phyloP scores from a whole-genome alignment of 2,797 vertebrate species.

The Sarcophilus harrisii region DNA sequence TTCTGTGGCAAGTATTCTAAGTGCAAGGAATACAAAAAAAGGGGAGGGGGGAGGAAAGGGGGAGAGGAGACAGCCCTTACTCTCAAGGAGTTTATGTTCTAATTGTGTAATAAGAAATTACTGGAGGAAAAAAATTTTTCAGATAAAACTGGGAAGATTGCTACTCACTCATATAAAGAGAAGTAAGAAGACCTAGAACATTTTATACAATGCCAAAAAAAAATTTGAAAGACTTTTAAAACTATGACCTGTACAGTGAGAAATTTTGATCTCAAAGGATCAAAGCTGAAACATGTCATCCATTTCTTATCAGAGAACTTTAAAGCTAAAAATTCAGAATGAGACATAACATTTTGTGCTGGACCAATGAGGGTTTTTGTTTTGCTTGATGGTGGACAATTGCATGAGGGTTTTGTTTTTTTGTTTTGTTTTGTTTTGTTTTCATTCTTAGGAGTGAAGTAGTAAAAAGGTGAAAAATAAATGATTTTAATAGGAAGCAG shows the following conservation, averaged over 20 bases:
- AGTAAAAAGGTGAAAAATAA: background rate
- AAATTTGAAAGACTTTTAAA: background rate
- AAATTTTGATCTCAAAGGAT: background rate
- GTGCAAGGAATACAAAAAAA: background rate
- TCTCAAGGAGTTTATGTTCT: background rate
- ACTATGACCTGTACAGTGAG: background rate
- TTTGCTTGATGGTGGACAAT: background rate
- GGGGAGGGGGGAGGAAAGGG: too few relatives aligned
- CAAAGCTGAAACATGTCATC: background rate
- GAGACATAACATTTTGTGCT: background rate
- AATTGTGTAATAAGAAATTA: background rate
- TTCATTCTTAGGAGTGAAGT: background rate
- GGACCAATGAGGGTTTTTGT: background rate
- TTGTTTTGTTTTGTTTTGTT: too few relatives aligned
- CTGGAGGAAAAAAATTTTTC: background rate
- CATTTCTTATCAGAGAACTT: background rate
- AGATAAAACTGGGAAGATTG: background rate
- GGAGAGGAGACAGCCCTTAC: background rate
- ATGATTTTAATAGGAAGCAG: background rate
- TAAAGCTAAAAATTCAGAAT: background rate
- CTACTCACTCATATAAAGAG: background rate
- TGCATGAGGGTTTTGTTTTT: background rate
- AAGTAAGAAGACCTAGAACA: background rate
- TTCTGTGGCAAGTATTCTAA: background rate
- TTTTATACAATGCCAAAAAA: background rate